Evolutionary conservation across 2,888 invertebrate genomes (phyloP).

Genomic region (Melipona bicolor): DNA sequence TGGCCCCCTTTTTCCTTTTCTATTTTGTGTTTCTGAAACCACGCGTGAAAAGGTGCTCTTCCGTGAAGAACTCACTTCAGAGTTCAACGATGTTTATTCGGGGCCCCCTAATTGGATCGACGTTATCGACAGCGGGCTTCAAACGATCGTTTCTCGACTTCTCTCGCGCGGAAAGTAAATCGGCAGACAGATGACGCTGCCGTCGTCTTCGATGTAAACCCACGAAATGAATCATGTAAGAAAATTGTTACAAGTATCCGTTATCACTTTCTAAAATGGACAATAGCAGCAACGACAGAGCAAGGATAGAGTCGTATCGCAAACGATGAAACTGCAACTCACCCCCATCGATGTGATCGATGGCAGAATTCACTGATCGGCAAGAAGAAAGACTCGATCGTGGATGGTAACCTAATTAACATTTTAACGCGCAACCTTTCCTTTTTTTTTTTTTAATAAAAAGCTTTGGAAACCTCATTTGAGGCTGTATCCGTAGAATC

Average conservation of each 20-base stretch:
- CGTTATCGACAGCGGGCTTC: conserved; percentile 5
- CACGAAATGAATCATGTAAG: conserved; percentile 11
- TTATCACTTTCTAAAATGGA: not conserved
- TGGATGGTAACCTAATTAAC: conserved; percentile 60
- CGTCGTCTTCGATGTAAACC: not conserved
- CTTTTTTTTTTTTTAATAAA: not conserved
- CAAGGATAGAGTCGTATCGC: not conserved
- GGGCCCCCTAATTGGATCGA: not conserved
- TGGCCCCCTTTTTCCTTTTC: too few relatives aligned
- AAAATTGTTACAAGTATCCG: conserved; percentile 26
- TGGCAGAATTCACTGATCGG: not conserved
- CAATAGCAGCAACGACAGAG: not conserved
- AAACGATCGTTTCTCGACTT: not conserved
- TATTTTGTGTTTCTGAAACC: conserved; percentile 31
- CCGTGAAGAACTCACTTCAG: conserved; percentile 1
- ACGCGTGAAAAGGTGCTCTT: conserved; percentile 30
- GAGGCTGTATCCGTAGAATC: too few relatives aligned
- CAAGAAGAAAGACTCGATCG: not conserved
- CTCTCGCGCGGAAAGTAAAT: not conserved
- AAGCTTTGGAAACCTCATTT: too few relatives aligned
- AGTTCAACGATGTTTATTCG: not conserved
- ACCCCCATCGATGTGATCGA: not conserved
- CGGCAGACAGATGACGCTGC: conserved; percentile 43
- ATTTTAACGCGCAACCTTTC: not conserved
- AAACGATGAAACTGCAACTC: not conserved